Base-by-base conservation (phyloP, 2,888 invertebrate genomes). In the Leptinotarsa tumamoca region DNA sequence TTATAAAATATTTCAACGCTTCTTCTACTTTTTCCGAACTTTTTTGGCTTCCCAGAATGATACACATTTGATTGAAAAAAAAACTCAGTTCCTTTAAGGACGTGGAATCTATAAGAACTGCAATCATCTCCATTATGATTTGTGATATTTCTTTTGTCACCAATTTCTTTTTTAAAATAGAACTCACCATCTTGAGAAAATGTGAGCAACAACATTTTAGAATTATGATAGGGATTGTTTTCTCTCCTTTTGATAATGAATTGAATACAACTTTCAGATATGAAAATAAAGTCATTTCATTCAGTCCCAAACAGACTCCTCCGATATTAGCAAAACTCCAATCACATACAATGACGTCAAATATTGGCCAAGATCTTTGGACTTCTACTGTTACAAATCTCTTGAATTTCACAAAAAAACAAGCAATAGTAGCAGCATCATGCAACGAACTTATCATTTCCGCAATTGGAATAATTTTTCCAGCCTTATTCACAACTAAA, bases 211-310 rank as follows among this genome's bases (percentile, higher is more conserved):
- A n/a, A n/a, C n/a, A n/a, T n/a, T 56, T 18, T 1, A 56, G 56
- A 18, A 56, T 21, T 1, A 56, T 56, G 17, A 56, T 10, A 10
- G 21, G 17, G 5, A 18, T 56, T 56, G 17, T 56, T 56, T 10
- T 3, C 4, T 56, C 13, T 2, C 0, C 17, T 5, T 15, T 4
- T 4, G 52, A 15, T 17, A 52, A 17, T 52, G 17, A 15, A 15
- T 56, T 56, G 7, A n/a, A 18, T 56, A 56, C 18, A 56, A 56
- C 56, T 18, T 10, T 56, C n/a, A 56, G 18, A 56, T 56, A 56
- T 56, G 56, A 56, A 21, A 56, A 21, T 56, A 18, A 18, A 10
- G 56, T 56, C 56, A 56, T 56, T 56, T 56, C 56, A 56, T 56
- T 56, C 56, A 56, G 2, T n/a, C 56, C 56, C 18, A 56, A 56